A percentile compares a stretch with the other conserved stretches of the same genome.
Evolutionary conservation across 2,113 vertebrate genomes (phyloP).

Genomic region (Oceanodroma tethys): DNA sequence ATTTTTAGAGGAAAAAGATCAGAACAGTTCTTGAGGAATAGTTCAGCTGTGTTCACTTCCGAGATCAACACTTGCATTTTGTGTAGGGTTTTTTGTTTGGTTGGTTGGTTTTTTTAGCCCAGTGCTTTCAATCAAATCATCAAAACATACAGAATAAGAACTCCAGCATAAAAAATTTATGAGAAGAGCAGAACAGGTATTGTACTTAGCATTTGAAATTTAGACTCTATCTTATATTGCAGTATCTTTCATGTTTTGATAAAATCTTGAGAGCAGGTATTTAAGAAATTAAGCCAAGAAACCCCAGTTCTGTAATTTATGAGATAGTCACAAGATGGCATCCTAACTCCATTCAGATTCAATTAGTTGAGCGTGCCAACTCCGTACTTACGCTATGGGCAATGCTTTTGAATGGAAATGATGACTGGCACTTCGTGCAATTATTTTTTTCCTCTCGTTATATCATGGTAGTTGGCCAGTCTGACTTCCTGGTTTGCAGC

Average conservation of each 20-base stretch:
- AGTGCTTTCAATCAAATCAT: not conserved
- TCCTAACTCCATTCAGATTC: not conserved
- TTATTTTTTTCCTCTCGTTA: fast-evolving
- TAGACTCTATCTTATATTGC: fast-evolving
- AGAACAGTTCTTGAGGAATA: not conserved
- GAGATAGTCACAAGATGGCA: conserved; percentile 39
- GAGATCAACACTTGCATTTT: fast-evolving
- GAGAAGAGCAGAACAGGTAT: not conserved
- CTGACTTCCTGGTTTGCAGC: not conserved
- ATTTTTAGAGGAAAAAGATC: not conserved
- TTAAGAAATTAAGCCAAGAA: too few relatives aligned
- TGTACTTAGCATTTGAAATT: not conserved
- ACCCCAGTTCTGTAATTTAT: not conserved
- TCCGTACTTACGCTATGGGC: fast-evolving
- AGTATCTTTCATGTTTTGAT: not conserved
- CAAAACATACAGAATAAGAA: not conserved
- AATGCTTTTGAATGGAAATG: not conserved
- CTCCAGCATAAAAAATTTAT: not conserved
- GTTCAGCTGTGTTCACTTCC: fast-evolving
- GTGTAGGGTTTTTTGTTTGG: not conserved
- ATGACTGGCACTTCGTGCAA: not conserved
- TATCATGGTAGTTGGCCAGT: not conserved
- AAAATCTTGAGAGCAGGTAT: not conserved
- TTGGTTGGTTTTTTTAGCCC: not conserved
- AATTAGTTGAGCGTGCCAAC: fast-evolving